Conservation (phyloP, 1,140 invertebrate species). For the Papilio polyxenes region DNA sequence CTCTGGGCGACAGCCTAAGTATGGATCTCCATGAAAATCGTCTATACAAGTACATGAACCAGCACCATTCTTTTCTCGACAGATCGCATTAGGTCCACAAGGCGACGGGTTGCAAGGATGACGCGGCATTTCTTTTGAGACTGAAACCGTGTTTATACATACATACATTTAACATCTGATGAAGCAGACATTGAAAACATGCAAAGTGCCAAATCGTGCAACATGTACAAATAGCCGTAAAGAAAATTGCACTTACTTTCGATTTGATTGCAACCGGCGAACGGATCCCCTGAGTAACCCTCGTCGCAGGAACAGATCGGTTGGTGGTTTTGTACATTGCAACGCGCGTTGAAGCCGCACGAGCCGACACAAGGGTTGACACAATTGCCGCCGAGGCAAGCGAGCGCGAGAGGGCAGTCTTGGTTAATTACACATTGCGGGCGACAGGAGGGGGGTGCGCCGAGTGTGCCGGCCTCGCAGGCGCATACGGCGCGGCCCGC, state of each 20-base stretch:
- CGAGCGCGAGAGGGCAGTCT: slow-evolving; percentile 88
- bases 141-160: slow-evolving; percentile 69
- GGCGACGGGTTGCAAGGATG: slow-evolving; percentile 91
- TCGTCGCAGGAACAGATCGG: slow-evolving; percentile 88
- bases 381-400: slow-evolving; percentile 89
- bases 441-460: slow-evolving; percentile 89
- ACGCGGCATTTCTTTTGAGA: slow-evolving; percentile 70
- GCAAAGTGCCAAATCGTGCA: slow-evolving; percentile 49
- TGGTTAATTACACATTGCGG: slow-evolving; percentile 90
- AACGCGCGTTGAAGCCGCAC: slow-evolving; percentile 91
- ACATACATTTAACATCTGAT: slow-evolving; percentile 50
- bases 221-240: slow-evolving; percentile 42
- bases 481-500: slow-evolving; percentile 87
- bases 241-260: slow-evolving; percentile 81
- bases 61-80: slow-evolving; percentile 87
- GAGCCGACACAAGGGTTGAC: slow-evolving; percentile 90
- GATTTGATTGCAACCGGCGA: slow-evolving; percentile 85
- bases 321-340: slow-evolving; percentile 88
- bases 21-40: slow-evolving; percentile 92
- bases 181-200: slow-evolving; percentile 36
- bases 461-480: slow-evolving; percentile 89
- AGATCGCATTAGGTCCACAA: slow-evolving; percentile 90
- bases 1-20: slow-evolving; percentile 89
- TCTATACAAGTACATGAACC: slow-evolving; percentile 90
- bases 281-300: slow-evolving; percentile 91